A percentile compares a stretch with the other conserved stretches of the same genome.
phyloP scores from a whole-genome alignment of 1,140 invertebrate species.

The Drosophila pseudoananassae region DNA sequence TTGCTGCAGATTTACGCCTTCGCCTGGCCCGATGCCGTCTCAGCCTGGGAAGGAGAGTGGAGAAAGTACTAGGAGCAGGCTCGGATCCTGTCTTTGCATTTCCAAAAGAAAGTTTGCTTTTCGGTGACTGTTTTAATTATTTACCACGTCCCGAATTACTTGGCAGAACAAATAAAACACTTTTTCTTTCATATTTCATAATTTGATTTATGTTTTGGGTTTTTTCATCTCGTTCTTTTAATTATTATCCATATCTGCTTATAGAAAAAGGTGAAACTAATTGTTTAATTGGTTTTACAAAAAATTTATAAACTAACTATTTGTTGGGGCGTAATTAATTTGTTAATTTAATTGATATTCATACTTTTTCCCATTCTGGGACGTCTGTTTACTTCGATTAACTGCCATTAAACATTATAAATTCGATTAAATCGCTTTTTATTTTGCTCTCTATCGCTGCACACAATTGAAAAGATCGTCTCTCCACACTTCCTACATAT shows the following conservation, averaged over 20 bases:
- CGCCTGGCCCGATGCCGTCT: slow-evolving; percentile 1
- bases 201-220: slow-evolving; percentile 48
- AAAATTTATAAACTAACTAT: slow-evolving; percentile 79
- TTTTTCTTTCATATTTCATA: slow-evolving; percentile 61
- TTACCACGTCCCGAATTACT: background rate
- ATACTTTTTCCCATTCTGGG: slow-evolving; percentile 43
- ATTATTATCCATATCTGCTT: slow-evolving; percentile 77
- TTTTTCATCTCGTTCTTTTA: slow-evolving; percentile 46
- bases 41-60: background rate
- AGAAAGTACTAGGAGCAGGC: background rate
- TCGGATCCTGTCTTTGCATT: background rate
- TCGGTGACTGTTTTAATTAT: background rate
- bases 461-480: slow-evolving; percentile 38
- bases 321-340: slow-evolving; percentile 58
- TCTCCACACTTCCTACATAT: slow-evolving; percentile 10
- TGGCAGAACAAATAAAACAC: slow-evolving; percentile 16
- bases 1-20: slow-evolving; percentile 61
- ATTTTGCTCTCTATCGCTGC: slow-evolving; percentile 34
- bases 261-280: slow-evolving; percentile 72
- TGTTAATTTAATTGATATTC: slow-evolving; percentile 77
- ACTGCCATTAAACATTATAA: slow-evolving; percentile 82
- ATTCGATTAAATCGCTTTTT: slow-evolving; percentile 81
- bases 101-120: background rate
- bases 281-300: slow-evolving; percentile 74
- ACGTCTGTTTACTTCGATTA: slow-evolving; percentile 53